phyloP scores from a whole-genome alignment of 1,140 invertebrate species.

The Gonatopus flavifemur region DNA sequence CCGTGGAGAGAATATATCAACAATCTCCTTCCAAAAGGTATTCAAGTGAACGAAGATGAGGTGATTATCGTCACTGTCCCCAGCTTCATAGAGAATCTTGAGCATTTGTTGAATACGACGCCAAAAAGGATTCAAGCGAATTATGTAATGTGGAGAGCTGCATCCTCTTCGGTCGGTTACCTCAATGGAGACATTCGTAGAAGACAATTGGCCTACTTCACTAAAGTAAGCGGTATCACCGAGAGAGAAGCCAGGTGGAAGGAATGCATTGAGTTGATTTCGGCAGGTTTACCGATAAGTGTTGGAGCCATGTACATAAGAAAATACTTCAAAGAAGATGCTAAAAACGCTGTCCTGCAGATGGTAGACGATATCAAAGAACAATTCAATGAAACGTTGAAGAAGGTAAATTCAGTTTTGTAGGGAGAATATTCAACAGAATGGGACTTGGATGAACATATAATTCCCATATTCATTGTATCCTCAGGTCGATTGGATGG shows the following conservation, averaged over 20 bases:
- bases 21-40: conserved; percentile 65
- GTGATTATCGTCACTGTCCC: conserved; percentile 80
- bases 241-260: conserved; percentile 81
- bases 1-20: conserved; percentile 84
- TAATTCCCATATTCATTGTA: too few relatives aligned
- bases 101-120: conserved; percentile 60
- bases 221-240: conserved; percentile 73
- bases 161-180: conserved; percentile 73
- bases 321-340: conserved; percentile 73
- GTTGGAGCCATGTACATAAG: conserved; percentile 77
- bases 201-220: conserved; percentile 72
- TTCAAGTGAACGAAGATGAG: conserved; percentile 69
- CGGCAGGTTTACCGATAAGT: conserved; percentile 72
- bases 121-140: conserved; percentile 72
- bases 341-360: conserved; percentile 73
- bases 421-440: too few relatives aligned
- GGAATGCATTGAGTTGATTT: conserved; percentile 75
- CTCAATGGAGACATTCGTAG: conserved; percentile 72
- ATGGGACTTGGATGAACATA: too few relatives aligned
- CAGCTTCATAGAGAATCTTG: conserved; percentile 71
- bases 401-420: conserved; percentile 21
- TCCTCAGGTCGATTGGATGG: conserved; percentile 81
- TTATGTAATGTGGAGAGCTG: conserved; percentile 68
- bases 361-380: conserved; percentile 81
- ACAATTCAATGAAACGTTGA: conserved; percentile 54